Evolutionary conservation across 2,113 vertebrate genomes (phyloP).

Genomic region (Tenrec ecaudatus): DNA sequence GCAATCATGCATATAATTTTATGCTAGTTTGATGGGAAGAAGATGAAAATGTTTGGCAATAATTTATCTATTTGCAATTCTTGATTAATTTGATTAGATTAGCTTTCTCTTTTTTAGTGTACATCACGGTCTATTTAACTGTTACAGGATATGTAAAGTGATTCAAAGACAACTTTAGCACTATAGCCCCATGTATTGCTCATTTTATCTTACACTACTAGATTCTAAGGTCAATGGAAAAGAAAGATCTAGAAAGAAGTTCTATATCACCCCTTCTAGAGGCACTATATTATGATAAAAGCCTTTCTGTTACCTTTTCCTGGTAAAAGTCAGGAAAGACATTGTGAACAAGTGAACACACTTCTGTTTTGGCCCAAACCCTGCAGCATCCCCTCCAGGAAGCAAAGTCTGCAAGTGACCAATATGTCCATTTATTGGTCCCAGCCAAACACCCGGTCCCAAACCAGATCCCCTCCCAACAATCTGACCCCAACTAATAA

Average conservation of each 20-base stretch:
- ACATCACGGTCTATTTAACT: conserved; percentile 59
- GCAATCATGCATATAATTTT: conserved; percentile 81
- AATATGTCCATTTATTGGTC: neutral
- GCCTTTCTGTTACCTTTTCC: neutral
- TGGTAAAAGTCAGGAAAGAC: conserved; percentile 32
- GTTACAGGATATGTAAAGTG: conserved; percentile 58
- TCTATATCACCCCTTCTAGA: neutral
- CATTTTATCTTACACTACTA: neutral
- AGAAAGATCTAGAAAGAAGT: neutral
- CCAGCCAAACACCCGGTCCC: neutral
- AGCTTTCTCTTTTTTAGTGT: neutral
- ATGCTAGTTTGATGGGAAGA: conserved; percentile 81
- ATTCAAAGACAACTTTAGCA: neutral
- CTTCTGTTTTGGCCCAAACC: neutral
- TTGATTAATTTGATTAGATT: conserved; percentile 68
- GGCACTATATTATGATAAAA: neutral
- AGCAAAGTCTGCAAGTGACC: neutral
- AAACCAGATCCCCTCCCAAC: no score
- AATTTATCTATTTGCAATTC: conserved; percentile 66
- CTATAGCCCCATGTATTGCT: neutral
- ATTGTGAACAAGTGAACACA: neutral
- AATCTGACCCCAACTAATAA: no score
- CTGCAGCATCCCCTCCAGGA: neutral
- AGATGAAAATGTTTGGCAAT: conserved; percentile 75
- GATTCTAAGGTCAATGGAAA: neutral